Base-by-base conservation (phyloP, 2,888 invertebrate species). In the Thysanoteuthis rhombus region DNA sequence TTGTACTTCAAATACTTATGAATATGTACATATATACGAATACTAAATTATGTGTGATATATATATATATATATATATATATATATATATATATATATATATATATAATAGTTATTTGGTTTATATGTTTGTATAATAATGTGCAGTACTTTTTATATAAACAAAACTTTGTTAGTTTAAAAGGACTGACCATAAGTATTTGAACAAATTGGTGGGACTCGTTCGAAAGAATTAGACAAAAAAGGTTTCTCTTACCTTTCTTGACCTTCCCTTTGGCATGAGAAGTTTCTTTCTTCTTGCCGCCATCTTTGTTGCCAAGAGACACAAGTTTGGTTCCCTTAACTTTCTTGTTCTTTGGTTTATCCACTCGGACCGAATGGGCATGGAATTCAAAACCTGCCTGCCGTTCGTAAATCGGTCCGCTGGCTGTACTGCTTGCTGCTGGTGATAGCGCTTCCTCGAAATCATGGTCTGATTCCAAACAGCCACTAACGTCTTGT, bases 61-160 rank as follows among this genome's bases (percentile, higher is more conserved):
- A n/a, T n/a, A n/a, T n/a, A n/a, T n/a, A 90, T 90, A 90, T 6
- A 90, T 25, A 90, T 90, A n/a, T 38, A 90, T 90, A 90, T 90
- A n/a, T 90, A 25, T 25, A n/a, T 38, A 90, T 90, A 0, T 90
- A 90, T 90, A 25, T 90, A 90, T 25, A 90, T 90, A 90, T 90
- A 25, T 90, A 90, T 90, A 25, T 38, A n/a, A 42, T 42, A 42
- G 42, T 1, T 42, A 16, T 6, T 12, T 0, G 16, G 42, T 42
- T 42, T 42, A 16, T 42, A 42, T n/a, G n/a, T n/a, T n/a, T n/a
- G n/a, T n/a, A n/a, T n/a, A n/a, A n/a, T n/a, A n/a, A n/a, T n/a
- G n/a, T n/a, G n/a, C n/a, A n/a, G n/a, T n/a, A n/a, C n/a, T n/a
- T n/a, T n/a, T n/a, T n/a, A n/a, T n/a, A n/a, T n/a, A n/a, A n/a